Evolutionary conservation across 1,140 invertebrate genomes (phyloP).

Genomic region (Bombus picipes): DNA sequence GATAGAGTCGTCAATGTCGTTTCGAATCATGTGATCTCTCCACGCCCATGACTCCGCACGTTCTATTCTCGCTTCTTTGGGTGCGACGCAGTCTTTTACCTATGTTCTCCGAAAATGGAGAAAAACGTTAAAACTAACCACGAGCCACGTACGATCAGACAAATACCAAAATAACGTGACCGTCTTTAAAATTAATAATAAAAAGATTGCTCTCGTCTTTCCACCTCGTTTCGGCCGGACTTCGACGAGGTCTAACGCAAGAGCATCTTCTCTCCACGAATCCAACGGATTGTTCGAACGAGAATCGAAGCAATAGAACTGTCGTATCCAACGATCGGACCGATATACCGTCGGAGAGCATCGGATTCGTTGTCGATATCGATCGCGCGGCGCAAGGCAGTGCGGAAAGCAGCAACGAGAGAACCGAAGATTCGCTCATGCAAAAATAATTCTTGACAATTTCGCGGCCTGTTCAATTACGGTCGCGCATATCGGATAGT

Average conservation of each 20-base stretch:
- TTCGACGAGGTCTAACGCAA: background rate
- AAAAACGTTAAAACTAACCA: background rate
- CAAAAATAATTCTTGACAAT: conserved; percentile 50
- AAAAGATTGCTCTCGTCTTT: no score
- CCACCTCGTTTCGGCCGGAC: background rate
- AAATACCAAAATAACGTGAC: no score
- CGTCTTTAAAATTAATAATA: no score
- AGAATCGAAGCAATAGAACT: background rate
- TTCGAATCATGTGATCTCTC: background rate
- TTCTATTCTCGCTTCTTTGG: background rate
- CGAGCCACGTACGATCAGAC: no score
- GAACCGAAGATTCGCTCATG: background rate
- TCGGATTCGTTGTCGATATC: conserved; percentile 18
- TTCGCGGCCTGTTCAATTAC: conserved; percentile 65
- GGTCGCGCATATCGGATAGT: conserved; percentile 47
- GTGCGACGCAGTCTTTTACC: background rate
- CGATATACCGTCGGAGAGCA: background rate
- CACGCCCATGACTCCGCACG: background rate
- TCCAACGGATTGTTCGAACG: background rate
- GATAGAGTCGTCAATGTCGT: background rate
- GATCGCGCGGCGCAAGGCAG: background rate
- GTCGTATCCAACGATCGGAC: no score
- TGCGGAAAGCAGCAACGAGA: background rate
- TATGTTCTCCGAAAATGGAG: background rate
- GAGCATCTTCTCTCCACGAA: background rate